These are phyloP conservation scores for Melanotaenia maccullochi DNA, from an alignment of 2,797 vertebrate genomes.

Conservation along the genomic window DNA sequence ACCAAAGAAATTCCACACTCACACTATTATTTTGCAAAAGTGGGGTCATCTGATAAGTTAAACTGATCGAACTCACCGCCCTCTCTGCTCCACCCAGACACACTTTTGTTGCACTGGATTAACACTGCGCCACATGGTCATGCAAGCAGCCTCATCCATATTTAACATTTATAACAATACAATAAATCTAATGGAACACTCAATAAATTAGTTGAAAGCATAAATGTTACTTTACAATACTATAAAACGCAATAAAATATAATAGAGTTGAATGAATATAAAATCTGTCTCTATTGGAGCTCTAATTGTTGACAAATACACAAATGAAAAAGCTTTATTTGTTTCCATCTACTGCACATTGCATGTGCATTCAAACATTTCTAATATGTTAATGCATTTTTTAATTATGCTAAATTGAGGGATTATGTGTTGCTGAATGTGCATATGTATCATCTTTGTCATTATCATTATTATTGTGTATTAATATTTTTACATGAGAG, in stretches of 20 bases:
- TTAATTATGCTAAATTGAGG: neutral
- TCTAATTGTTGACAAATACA: neutral
- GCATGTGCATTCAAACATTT: neutral
- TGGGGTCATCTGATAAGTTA: neutral
- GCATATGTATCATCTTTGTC: neutral
- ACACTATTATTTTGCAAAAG: neutral
- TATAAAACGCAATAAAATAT: neutral
- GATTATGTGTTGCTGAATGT: neutral
- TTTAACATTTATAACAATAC: neutral
- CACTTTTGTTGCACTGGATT: neutral
- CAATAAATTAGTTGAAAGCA: neutral
- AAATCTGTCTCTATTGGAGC: neutral
- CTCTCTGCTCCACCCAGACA: neutral
- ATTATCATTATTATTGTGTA: neutral
- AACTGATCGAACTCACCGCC: neutral
- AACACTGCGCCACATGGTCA: neutral
- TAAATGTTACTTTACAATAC: neutral
- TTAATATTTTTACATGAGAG: neutral
- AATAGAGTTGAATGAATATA: neutral
- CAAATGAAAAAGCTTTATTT: neutral
- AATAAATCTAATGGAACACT: neutral
- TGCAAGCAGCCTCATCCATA: neutral
- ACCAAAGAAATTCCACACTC: neutral
- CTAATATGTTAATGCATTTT: neutral
- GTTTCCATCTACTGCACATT: neutral